Base-by-base conservation (phyloP, 2,888 invertebrate genomes). In the Monoplex corrugatus region DNA sequence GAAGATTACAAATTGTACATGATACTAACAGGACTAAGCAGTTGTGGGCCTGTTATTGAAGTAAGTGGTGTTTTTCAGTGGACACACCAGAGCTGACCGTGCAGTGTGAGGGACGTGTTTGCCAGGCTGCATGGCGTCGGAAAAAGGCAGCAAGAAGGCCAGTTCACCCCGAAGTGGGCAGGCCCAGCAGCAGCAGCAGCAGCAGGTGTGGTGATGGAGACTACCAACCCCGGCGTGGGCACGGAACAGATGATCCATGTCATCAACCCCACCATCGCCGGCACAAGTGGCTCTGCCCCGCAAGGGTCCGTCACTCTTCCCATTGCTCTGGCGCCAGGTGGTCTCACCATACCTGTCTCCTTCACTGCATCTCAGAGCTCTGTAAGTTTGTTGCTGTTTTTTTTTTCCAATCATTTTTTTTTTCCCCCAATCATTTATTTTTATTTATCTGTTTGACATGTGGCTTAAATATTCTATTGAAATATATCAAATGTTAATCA, bases 261-360 rank as follows among this genome's bases (percentile, higher is more conserved):
- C 38, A 93, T 95, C 78, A 93, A 93, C 78, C 93, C 94, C 28
- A 89, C 90, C 19, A 78, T 89, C 68, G 89, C 90, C 68, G 89
- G 87, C 28, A 63, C 89, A 38, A 90, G 90, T 28, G 87, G 90
- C n/a, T 82, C 90, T 16, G 83, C 89, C 38, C 87, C 85, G 35
- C 63, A 90, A 38, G 89, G 91, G 35, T 90, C 92, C 5, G 90
- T 92, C 19, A 94, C 93, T 32, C 92, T 95, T 45, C 95, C 95
- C 90, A 94, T 95, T 10, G 94, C 95, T 23, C 91, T 95, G 35
- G 92, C 94, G 2, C 93, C 94, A 2, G 94, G 94, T 28, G 93
- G 93, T 80, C 92, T 95, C 85, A 93, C 94, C 45, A 91, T 95
- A 57, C 95, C 95, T n/a, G 94, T 94, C 35, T 94, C 94, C 44